A percentile compares a stretch with the other conserved stretches of the same genome.
These are phyloP conservation scores for Lochmaea crataegi DNA, from an alignment of 2,888 invertebrate genomes.

Conservation along the genomic window DNA sequence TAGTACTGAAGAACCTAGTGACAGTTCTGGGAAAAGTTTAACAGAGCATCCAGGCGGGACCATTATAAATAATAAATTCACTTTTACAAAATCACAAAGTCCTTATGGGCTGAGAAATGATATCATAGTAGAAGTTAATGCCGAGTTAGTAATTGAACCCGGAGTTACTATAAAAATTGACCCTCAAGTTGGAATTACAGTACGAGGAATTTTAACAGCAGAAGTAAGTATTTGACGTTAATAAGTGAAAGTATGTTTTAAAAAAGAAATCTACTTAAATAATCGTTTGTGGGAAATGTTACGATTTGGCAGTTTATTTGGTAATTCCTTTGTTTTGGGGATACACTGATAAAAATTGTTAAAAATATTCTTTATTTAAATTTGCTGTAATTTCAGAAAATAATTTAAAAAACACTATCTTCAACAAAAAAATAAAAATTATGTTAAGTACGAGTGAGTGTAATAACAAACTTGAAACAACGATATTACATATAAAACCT, in stretches of 20 bases:
- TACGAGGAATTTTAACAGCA: conserved; percentile 88
- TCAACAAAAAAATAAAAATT: too few relatives aligned
- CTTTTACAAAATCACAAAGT: conserved; percentile 70
- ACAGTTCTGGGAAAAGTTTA: conserved; percentile 18
- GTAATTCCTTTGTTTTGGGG: neutral
- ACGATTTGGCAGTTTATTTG: neutral
- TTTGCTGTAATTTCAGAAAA: too few relatives aligned
- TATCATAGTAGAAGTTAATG: conserved; percentile 81
- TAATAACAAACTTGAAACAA: too few relatives aligned
- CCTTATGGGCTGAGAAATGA: conserved; percentile 85
- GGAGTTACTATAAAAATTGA: conserved; percentile 92
- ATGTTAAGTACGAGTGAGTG: too few relatives aligned
- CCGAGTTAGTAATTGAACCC: conserved; percentile 86
- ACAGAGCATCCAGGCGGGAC: conserved; percentile 76
- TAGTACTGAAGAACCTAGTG: conserved; percentile 22
- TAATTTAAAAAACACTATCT: too few relatives aligned
- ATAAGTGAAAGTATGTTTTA: conserved; percentile 21
- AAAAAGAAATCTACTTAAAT: conserved; percentile 19
- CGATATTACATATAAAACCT: too few relatives aligned
- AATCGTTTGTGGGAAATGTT: conserved; percentile 10
- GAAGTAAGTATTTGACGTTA: conserved; percentile 75
- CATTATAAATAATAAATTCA: conserved; percentile 69
- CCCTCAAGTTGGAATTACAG: conserved; percentile 92
- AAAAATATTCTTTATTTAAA: neutral
- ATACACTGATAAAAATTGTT: neutral